Evolutionary conservation across 2,888 invertebrate genomes (phyloP), one percentile per base, ranked within the genome.

Genomic region (Aproaerema taeniolella): DNA sequence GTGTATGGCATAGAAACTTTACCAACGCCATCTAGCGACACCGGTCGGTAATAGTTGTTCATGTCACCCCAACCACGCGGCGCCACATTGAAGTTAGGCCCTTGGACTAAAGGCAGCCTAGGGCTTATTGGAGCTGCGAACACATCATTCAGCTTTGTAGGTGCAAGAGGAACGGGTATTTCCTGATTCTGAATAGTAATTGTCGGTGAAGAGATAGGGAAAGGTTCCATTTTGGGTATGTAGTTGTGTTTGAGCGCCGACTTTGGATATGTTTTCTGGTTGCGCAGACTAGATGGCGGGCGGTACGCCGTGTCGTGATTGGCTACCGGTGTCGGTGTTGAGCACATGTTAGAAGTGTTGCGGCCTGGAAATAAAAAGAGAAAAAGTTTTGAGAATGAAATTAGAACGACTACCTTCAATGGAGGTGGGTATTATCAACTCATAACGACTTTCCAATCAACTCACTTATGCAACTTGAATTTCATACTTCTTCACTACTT

Each of bases 61-160:
- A 88, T 88, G 53, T 91, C 89, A 9, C 91, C 90, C 94, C 95
- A 95, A 1, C 95, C 95, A 20, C 95, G 89, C 2, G 95, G 92
- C 20, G 94, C 93, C 0, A 93, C 94, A 57, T 95, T 95, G 74
- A 94, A 95, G 60, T 93, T 94, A 14, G 89, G 88, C 26, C 88
- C 82, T 49, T 64, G 74, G 38, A 82, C 79, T 24, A 86, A 53
- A 1, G 82, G 77, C 34, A 80, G 39, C 8, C 80, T 62, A 2
- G 81, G 80, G 45, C 82, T 79, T 46, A 78, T 76, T 1, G 86
- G 83, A 2, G 86, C 65, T 9, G 87, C 80, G 43, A 80, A 86
- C 1, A 86, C 83, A 52, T 85, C 86, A 41, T 85, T 87, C 33
- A 87, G 39, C 51, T 85, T 87, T 0, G 83, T 87, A 1, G 86